These are phyloP conservation scores for Psilopsiagon aymara DNA, from an alignment of 2,113 vertebrate genomes.

Conservation along the genomic window DNA sequence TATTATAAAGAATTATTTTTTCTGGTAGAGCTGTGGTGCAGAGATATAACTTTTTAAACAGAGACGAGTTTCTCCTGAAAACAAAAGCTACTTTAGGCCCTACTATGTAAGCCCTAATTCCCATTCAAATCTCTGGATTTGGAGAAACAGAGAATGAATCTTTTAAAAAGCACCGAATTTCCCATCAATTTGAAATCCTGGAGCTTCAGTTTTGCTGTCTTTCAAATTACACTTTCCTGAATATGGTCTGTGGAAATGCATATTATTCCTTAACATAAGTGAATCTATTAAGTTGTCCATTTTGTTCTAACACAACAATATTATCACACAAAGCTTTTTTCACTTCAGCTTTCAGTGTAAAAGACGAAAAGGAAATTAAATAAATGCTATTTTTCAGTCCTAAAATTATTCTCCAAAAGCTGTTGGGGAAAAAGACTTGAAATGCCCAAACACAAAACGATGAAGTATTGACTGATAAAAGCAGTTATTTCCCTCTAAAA, in stretches of 20 bases:
- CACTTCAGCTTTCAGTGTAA: not conserved
- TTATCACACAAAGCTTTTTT: not conserved
- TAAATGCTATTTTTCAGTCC: not conserved
- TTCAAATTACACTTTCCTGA: not conserved
- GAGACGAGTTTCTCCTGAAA: not conserved
- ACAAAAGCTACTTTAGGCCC: not conserved
- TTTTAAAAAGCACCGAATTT: not conserved
- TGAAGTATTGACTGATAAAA: not conserved
- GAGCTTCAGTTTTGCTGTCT: not conserved
- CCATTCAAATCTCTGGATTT: not conserved
- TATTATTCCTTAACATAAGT: not conserved
- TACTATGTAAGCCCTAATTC: not conserved
- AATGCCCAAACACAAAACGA: not conserved
- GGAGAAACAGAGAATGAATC: not conserved
- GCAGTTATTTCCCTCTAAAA: not conserved
- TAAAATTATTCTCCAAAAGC: not conserved
- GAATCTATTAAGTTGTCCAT: not conserved
- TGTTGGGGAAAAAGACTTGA: not conserved
- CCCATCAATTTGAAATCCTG: not conserved
- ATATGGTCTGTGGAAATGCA: not conserved
- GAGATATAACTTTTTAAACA: not conserved
- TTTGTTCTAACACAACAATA: not conserved
- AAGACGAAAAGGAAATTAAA: not conserved
- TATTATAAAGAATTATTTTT: not conserved
- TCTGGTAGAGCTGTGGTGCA: not conserved